Evolutionary conservation across 2,113 vertebrate genomes (phyloP).

Genomic region (Panthera uncia): DNA sequence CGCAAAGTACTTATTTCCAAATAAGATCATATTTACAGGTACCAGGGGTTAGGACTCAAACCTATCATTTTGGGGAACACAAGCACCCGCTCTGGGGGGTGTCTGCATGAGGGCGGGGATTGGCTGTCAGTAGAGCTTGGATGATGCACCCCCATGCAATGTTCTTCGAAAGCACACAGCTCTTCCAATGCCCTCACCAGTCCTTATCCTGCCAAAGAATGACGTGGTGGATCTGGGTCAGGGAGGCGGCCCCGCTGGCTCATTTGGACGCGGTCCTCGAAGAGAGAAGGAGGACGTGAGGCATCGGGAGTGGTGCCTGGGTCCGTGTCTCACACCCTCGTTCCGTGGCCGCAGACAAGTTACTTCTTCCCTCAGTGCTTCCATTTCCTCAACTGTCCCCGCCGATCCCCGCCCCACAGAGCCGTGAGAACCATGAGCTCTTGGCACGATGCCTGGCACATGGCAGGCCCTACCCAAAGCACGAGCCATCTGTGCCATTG

Average conservation of each 20-base stretch:
- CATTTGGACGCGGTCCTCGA: neutral
- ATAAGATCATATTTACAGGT: neutral
- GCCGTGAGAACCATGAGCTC: neutral
- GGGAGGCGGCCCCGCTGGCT: neutral
- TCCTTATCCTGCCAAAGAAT: neutral
- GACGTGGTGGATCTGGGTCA: neutral
- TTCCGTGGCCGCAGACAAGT: neutral
- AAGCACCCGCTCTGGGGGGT: no score
- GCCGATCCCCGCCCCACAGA: rapidly evolving
- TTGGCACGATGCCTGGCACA: neutral
- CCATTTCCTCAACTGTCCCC: neutral
- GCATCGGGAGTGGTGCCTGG: neutral
- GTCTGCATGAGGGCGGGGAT: neutral
- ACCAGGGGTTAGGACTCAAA: neutral
- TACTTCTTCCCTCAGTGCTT: neutral
- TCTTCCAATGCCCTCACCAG: rapidly evolving
- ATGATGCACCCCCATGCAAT: neutral
- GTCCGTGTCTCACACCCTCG: neutral
- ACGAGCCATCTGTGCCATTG: rapidly evolving
- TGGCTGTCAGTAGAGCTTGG: neutral
- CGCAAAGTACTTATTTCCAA: neutral
- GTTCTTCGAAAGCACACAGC: neutral
- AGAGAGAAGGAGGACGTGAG: neutral
- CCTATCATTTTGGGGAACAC: neutral
- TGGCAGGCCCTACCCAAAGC: neutral